Base-by-base conservation (phyloP, 1,140 invertebrate species). In the Drosophila paulistorum region DNA sequence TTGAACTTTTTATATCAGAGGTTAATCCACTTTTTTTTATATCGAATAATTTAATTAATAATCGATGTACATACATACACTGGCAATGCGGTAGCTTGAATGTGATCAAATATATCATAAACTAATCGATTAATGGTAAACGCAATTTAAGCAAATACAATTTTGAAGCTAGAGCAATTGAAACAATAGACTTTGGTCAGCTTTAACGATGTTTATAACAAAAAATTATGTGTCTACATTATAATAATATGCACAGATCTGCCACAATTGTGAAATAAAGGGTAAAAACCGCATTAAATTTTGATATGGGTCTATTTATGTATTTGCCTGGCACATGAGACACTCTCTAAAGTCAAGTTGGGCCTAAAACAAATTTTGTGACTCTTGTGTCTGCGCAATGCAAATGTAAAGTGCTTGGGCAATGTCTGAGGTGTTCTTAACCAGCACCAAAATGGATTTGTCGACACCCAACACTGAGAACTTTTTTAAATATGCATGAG, bases 401-500 rank as follows among this genome's bases (percentile, higher is more conserved):
- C 81, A 79, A 66, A 80, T 70, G 77, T 73, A 67, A 76, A 65
- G 37, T 20, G 55, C 37, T 14, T 33, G 42, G 70, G 62, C 59
- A 54, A 70, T 77, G 61, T 64, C 61, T 33, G 61, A 65, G 54
- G 45, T 51, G 65, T 61, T 70, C 33, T 66, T 41, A 57, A 58
- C 67, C 72, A 82, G 67, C 77, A 77, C 57, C 62, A 77, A 78
- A 76, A 79, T 77, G 83, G 72, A 71, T 86, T 82, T 87, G 83
- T 74, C 73, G 71, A 76, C 79, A 72, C 51, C 64, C 60, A 51
- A 54, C 35, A 42, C 20, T 17, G 48, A 64, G 35, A 70, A 76
- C 66, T 83, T 85, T 85, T 87, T 87, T 71, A 86, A 87, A 86
- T 87, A 87, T 86, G 83, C 83, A 87, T 86, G 72, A 87, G 73